Conservation (phyloP, 2,113 vertebrate genomes). For the Melanotaenia duboulayi region DNA sequence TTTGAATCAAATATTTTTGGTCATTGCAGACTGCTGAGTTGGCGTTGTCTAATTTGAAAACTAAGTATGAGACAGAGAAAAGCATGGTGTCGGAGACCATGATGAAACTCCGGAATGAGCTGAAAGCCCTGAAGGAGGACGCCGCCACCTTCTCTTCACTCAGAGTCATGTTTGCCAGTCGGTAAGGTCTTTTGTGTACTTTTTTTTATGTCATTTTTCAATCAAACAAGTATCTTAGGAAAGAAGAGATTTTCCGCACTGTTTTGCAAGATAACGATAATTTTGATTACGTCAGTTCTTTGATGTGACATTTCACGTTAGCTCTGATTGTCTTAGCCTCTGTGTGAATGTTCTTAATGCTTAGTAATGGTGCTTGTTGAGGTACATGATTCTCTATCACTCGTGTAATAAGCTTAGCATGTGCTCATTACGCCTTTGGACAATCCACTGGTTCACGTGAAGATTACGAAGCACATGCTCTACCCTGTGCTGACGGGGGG, state of each 20-base stretch:
- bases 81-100: slow-evolving; percentile 86
- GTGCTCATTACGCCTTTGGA: slow-evolving; percentile 53
- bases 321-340: not conserved
- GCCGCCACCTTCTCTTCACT: slow-evolving; percentile 89
- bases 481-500: slow-evolving; percentile 53
- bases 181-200: slow-evolving; percentile 69
- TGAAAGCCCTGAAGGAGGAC: slow-evolving; percentile 88
- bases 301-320: no score
- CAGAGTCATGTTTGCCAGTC: slow-evolving; percentile 88
- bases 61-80: slow-evolving; percentile 88
- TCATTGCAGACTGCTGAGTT: slow-evolving; percentile 84
- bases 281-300: no score
- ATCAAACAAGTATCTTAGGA: not conserved
- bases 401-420: slow-evolving; percentile 74
- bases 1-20: no score
- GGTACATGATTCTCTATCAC: slow-evolving; percentile 42
- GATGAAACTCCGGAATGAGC: slow-evolving; percentile 87
- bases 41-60: slow-evolving; percentile 87
- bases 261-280: not conserved
- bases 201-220: not conserved
- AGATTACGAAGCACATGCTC: slow-evolving; percentile 75
- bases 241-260: not conserved
- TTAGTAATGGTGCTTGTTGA: slow-evolving; percentile 40
- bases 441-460: slow-evolving; percentile 69
- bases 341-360: slow-evolving; percentile 18